Evolutionary conservation across 2,113 vertebrate genomes (phyloP).

Genomic region (Hemiscyllium ocellatum): DNA sequence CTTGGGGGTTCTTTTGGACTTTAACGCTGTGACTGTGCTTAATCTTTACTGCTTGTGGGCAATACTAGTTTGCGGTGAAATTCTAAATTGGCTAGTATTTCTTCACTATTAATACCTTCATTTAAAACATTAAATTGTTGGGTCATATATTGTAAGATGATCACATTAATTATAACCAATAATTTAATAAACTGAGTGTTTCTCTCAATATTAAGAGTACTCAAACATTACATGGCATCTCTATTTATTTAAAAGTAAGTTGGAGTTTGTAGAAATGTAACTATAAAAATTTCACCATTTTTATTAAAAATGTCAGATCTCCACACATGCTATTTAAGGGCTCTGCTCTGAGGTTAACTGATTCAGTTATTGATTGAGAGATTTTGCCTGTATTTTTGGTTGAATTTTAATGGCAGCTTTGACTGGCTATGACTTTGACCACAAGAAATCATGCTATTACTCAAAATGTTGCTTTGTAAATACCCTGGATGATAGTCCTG

Average conservation of each 20-base stretch:
- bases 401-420: not conserved
- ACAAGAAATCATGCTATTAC: not conserved
- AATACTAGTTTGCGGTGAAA: not conserved
- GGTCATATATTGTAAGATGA: not conserved
- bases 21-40: not conserved
- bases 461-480: not conserved
- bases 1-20: not conserved
- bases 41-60: not conserved
- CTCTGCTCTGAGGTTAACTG: too few species aligned
- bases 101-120: not conserved
- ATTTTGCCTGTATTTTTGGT: too few species aligned
- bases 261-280: not conserved
- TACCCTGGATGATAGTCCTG: not conserved
- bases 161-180: not conserved
- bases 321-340: too few species aligned
- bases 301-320: not conserved
- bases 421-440: not conserved
- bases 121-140: not conserved
- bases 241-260: not conserved
- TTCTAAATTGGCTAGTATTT: not conserved
- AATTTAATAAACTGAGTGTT: not conserved
- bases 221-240: not conserved
- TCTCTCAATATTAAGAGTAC: not conserved
- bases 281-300: not conserved
- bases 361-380: too few species aligned